phyloP scores from a whole-genome alignment of 2,888 invertebrate species.

The Ceriagrion tenellum region DNA sequence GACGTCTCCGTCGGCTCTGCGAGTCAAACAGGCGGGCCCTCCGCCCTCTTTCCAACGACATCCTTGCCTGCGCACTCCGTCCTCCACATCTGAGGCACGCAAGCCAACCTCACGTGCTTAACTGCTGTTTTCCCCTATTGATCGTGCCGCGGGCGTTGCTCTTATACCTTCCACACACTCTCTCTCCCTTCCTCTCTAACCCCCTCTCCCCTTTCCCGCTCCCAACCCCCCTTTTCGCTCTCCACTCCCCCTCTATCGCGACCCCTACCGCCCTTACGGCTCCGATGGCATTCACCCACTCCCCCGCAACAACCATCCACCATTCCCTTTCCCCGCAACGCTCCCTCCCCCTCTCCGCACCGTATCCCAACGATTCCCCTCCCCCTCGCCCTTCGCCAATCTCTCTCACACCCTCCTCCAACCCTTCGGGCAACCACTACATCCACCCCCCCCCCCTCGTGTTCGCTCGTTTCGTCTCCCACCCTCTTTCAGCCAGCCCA shows the following conservation, averaged over 20 bases:
- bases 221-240: background rate
- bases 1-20: background rate
- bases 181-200: background rate
- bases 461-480: background rate
- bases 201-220: background rate
- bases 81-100: slow-evolving; percentile 58
- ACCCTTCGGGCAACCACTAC: slow-evolving; percentile 43
- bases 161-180: slow-evolving; percentile 56
- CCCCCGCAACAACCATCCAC: background rate
- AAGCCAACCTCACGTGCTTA: slow-evolving; percentile 66
- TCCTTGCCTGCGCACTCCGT: slow-evolving; percentile 28
- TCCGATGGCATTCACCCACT: slow-evolving; percentile 34
- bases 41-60: slow-evolving; percentile 36
- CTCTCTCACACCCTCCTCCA: slow-evolving; percentile 28
- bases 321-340: background rate
- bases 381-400: background rate
- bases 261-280: background rate
- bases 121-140: slow-evolving; percentile 67
- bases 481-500: background rate
- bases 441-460: background rate
- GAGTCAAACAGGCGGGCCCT: background rate
- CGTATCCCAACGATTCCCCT: background rate
- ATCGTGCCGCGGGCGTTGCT: slow-evolving; percentile 67
- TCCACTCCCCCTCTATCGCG: background rate
- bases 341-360: background rate